Evolutionary conservation across 2,113 vertebrate genomes (phyloP).

Genomic region (Tenrec ecaudatus): DNA sequence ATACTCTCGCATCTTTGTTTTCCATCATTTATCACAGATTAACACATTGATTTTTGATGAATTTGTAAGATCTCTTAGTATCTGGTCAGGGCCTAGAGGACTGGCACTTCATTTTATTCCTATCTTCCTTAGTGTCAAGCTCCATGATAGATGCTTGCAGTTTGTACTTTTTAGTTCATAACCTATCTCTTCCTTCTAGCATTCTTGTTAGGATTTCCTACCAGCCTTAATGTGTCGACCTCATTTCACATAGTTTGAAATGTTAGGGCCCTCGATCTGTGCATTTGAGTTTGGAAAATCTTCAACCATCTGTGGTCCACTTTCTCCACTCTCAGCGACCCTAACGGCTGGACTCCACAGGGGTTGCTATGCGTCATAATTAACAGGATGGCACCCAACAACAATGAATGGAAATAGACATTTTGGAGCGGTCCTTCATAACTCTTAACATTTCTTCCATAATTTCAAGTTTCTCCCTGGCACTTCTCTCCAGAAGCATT

Average conservation of each 20-base stretch:
- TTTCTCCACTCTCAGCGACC: background rate
- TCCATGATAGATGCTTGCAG: background rate
- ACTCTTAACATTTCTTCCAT: background rate
- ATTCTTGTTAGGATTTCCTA: background rate
- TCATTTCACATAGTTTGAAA: conserved; percentile 4
- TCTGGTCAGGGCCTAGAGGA: background rate
- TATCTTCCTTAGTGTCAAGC: background rate
- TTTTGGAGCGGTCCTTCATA: background rate
- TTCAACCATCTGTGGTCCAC: background rate
- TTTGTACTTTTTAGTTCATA: background rate
- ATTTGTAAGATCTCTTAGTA: background rate
- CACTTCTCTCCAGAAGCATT: background rate
- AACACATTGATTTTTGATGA: background rate
- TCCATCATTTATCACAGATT: background rate
- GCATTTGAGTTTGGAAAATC: background rate
- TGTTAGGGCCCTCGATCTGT: background rate
- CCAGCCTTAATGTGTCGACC: background rate
- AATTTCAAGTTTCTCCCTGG: background rate
- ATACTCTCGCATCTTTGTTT: background rate
- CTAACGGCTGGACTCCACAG: background rate
- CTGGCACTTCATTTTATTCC: background rate
- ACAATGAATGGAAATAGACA: background rate
- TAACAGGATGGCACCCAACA: background rate
- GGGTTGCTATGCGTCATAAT: background rate
- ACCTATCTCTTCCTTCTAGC: background rate